Percentiles rank a stretch among this genome's conserved stretches.
Conservation (phyloP, 2,113 vertebrate genomes). For the Callopanchax toddi region DNA sequence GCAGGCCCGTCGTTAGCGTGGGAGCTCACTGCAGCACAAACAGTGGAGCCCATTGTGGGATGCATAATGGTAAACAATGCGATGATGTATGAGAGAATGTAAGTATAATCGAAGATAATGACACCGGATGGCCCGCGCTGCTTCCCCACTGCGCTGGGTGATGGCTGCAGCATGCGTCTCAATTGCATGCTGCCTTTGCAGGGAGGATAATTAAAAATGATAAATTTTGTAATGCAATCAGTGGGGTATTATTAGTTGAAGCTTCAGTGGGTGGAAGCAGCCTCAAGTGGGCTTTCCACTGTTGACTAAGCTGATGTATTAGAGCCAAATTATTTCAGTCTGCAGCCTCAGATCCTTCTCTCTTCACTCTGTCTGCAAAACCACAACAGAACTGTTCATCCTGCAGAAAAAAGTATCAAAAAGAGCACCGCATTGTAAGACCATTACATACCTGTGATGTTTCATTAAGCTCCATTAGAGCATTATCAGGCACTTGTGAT, state of each 20-base stretch:
- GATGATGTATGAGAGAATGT: conserved; percentile 44
- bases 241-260: conserved; percentile 51
- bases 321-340: conserved; percentile 20
- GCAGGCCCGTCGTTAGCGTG: conserved; percentile 47
- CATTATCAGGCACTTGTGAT: conserved; percentile 33
- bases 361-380: conserved; percentile 14
- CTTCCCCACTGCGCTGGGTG: conserved; percentile 15
- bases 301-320: conserved; percentile 42
- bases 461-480: conserved; percentile 38
- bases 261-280: conserved; percentile 46
- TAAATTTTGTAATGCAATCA: conserved; percentile 59
- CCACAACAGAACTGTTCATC: conserved; percentile 1
- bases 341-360: conserved; percentile 10
- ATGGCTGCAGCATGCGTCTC: conserved; percentile 4
- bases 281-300: conserved; percentile 45
- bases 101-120: conserved; percentile 50
- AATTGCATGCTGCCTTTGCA: conserved; percentile 32
- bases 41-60: conserved; percentile 26
- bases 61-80: conserved; percentile 56
- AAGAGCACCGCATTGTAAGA: conserved; percentile 9
- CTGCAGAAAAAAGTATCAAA: neutral
- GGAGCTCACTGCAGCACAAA: conserved; percentile 34
- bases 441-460: conserved; percentile 10
- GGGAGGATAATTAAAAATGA: conserved; percentile 62
- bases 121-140: conserved; percentile 28